Evolutionary conservation across 2,113 vertebrate genomes (phyloP).

Genomic region (Tetraodon nigroviridis): DNA sequence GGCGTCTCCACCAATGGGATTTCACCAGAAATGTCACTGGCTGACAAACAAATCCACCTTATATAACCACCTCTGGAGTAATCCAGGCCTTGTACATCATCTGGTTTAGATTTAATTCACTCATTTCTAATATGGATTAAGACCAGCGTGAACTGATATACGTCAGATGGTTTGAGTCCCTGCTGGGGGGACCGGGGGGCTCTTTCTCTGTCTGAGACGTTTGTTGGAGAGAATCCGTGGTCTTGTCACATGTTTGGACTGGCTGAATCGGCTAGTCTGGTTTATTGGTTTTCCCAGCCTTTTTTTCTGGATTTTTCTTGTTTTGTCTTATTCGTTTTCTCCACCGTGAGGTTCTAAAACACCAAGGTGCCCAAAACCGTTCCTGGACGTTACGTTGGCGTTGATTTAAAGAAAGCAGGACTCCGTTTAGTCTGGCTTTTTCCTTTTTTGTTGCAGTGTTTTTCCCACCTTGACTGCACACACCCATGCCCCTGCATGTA

Average conservation of each 20-base stretch:
- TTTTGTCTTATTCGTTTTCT: no score
- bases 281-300: neutral
- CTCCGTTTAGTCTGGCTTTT: neutral
- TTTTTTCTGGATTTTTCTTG: neutral
- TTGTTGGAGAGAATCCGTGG: no score
- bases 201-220: no score
- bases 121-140: neutral
- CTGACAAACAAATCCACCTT: neutral
- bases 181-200: no score
- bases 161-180: neutral
- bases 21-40: neutral
- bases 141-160: neutral
- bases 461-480: conserved; percentile 11
- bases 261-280: no score
- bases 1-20: neutral
- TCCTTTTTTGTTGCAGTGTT: conserved; percentile 5
- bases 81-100: neutral
- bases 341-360: no score
- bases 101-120: neutral
- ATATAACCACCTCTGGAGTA: neutral
- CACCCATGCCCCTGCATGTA: conserved; percentile 6
- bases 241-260: neutral
- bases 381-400: neutral
- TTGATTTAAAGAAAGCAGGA: neutral
- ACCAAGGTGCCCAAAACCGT: neutral